phyloP scores from a whole-genome alignment of 1,140 invertebrate genomes.

The Amyelois transitella region DNA sequence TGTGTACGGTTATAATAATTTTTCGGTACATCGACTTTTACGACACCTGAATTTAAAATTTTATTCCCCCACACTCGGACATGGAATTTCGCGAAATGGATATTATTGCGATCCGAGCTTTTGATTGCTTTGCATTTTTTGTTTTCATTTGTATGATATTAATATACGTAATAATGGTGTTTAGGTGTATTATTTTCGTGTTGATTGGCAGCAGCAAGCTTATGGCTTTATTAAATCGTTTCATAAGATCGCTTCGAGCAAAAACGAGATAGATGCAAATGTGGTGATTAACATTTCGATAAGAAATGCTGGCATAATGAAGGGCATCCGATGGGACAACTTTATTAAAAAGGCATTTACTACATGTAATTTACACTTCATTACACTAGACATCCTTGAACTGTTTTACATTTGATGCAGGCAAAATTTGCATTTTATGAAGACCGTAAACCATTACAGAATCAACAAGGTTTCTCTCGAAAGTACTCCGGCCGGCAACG shows the following conservation, averaged over 20 bases:
- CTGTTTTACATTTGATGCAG: conserved; percentile 19
- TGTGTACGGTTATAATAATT: conserved; percentile 45
- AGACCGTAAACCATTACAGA: not conserved
- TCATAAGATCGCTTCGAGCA: conserved; percentile 32
- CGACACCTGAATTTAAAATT: conserved; percentile 37
- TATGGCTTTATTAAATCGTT: conserved; percentile 44
- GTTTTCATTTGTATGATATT: not conserved
- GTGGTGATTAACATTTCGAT: conserved; percentile 48
- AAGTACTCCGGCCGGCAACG: conserved; percentile 4
- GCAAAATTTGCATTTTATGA: conserved; percentile 27
- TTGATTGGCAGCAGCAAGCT: conserved; percentile 37
- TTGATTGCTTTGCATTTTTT: not conserved
- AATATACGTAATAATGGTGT: not conserved
- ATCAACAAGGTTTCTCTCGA: not conserved
- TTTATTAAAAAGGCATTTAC: conserved; percentile 49
- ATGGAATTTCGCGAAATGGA: conserved; percentile 36
- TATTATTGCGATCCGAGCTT: conserved; percentile 33
- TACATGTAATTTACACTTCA: conserved; percentile 10
- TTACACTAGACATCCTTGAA: conserved; percentile 32
- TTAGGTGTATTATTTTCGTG: not conserved
- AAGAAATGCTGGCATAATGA: conserved; percentile 43
- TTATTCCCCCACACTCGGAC: conserved; percentile 42
- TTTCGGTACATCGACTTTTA: conserved; percentile 57
- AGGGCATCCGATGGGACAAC: conserved; percentile 47
- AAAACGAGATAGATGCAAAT: conserved; percentile 36